A percentile compares a stretch with the other conserved stretches of the same genome.
These are phyloP conservation scores for Blera fallax DNA, from an alignment of 2,888 invertebrate species.

Conservation along the genomic window DNA sequence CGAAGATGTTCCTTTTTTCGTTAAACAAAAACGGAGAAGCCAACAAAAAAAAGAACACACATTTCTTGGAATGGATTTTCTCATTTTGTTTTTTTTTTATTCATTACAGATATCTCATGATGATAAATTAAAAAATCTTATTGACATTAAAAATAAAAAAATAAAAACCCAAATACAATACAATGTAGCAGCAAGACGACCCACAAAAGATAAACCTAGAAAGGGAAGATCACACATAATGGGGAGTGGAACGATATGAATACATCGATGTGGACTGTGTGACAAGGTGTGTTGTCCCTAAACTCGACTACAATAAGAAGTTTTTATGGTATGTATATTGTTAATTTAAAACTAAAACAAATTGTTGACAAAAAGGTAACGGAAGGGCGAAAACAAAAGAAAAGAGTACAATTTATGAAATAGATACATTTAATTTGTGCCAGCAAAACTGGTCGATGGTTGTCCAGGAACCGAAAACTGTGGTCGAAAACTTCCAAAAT, in stretches of 20 bases:
- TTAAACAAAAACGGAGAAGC: not conserved
- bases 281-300: not conserved
- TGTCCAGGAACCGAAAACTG: constrained; percentile 85
- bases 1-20: not conserved
- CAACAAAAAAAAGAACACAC: constrained; percentile 13
- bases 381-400: no score
- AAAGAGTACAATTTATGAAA: not conserved
- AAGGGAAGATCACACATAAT: constrained; percentile 11
- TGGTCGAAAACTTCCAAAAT: constrained; percentile 94
- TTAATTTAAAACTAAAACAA: constrained; percentile 14
- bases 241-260: not conserved
- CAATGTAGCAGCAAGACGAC: constrained; percentile 20
- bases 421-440: constrained; percentile 52
- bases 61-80: constrained; percentile 66
- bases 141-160: constrained; percentile 54
- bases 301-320: not conserved
- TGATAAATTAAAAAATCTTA: constrained; percentile 71
- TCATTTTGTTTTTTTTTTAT: constrained; percentile 44
- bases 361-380: not conserved
- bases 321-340: not conserved
- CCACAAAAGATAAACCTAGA: constrained; percentile 33
- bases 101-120: constrained; percentile 65
- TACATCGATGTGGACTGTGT: not conserved
- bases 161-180: constrained; percentile 48
- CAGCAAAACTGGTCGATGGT: constrained; percentile 75